These are phyloP conservation scores for Idaea biselata DNA, from an alignment of 2,888 invertebrate species.

Conservation along the genomic window DNA sequence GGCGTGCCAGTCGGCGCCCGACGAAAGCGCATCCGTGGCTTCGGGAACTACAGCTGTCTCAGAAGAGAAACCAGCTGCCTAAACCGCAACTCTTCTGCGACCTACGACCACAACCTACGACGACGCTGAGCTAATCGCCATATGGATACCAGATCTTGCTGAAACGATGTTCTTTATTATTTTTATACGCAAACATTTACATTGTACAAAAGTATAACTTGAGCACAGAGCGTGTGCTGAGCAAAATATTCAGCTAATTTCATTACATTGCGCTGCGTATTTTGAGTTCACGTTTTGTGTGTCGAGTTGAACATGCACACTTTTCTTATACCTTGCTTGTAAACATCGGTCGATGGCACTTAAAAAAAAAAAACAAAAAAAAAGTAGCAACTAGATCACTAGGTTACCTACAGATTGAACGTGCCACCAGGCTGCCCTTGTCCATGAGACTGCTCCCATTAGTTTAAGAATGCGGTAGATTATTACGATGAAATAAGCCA, in stretches of 20 bases:
- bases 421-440: conserved; percentile 62
- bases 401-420: conserved; percentile 32
- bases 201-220: conserved; percentile 73
- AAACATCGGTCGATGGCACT: conserved; percentile 59
- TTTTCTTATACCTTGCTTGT: conserved; percentile 65
- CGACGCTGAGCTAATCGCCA: conserved; percentile 16
- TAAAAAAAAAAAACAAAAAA: conserved; percentile 56
- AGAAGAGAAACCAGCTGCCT: conserved; percentile 84
- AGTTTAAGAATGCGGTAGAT: conserved; percentile 58
- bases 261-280: conserved; percentile 53
- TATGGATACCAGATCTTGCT: conserved; percentile 58
- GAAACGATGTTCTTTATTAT: conserved; percentile 72
- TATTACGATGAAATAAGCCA: conserved; percentile 59
- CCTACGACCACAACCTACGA: conserved; percentile 29
- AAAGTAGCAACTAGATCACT: conserved; percentile 25
- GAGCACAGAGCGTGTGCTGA: conserved; percentile 67
- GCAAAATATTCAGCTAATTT: conserved; percentile 61
- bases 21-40: conserved; percentile 83
- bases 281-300: conserved; percentile 74
- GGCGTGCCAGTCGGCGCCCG: conserved; percentile 82
- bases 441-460: conserved; percentile 73
- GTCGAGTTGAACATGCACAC: conserved; percentile 75
- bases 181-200: conserved; percentile 72
- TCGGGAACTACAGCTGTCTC: conserved; percentile 85
- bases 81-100: conserved; percentile 33